Evolutionary conservation across 2,113 vertebrate species (phyloP).

Genomic region (Panthera uncia): DNA sequence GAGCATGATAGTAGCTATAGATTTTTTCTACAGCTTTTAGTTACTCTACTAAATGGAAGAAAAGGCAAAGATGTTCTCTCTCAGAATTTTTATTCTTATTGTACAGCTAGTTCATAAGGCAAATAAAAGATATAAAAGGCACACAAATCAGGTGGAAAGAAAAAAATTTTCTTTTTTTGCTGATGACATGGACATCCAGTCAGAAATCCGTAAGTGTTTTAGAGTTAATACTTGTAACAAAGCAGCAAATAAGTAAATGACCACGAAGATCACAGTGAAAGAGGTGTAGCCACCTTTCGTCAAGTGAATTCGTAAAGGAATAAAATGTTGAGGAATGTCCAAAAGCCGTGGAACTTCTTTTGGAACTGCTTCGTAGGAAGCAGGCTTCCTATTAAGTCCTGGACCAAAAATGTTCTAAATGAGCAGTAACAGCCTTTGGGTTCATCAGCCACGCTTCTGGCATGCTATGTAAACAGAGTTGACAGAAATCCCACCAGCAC

Average conservation of each 20-base stretch:
- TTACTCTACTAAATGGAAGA: background rate
- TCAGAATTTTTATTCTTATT: background rate
- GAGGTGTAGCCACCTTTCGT: conserved; percentile 93
- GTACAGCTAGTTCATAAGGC: background rate
- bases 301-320: conserved; percentile 93
- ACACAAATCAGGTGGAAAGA: background rate
- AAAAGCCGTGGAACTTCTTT: conserved; percentile 88
- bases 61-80: background rate
- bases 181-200: conserved; percentile 89
- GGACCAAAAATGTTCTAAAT: background rate
- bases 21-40: background rate
- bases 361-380: conserved; percentile 9
- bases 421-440: conserved; percentile 89
- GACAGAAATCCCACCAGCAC: conserved; percentile 93
- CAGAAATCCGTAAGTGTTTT: conserved; percentile 85
- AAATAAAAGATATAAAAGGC: background rate
- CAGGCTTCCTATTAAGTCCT: conserved; percentile 93
- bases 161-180: background rate
- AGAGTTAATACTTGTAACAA: conserved; percentile 89
- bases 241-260: conserved; percentile 89
- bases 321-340: conserved; percentile 90
- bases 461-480: conserved; percentile 90
- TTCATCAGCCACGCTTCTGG: conserved; percentile 90
- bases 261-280: conserved; percentile 90
- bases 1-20: background rate